phyloP scores from a whole-genome alignment of 1,140 invertebrate species.

The Anastatus disparis region DNA sequence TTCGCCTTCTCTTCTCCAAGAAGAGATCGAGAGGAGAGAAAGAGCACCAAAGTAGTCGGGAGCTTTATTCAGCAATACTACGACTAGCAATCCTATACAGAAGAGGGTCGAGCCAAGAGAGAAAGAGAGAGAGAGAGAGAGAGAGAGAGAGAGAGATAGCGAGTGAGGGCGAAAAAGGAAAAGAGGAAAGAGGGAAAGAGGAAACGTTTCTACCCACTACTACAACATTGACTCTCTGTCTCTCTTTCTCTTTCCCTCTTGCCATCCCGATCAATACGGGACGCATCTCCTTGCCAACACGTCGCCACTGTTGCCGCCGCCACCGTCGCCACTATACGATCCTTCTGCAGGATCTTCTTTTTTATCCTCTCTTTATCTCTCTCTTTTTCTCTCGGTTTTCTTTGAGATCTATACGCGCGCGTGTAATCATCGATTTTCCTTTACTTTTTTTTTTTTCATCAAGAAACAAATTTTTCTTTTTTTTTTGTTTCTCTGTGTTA shows the following conservation, averaged over 20 bases:
- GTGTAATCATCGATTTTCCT: neutral
- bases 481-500: too few species aligned
- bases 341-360: conserved; percentile 5
- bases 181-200: conserved; percentile 4
- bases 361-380: neutral
- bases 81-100: neutral
- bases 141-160: conserved; percentile 28
- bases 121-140: conserved; percentile 31
- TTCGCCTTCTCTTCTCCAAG: neutral
- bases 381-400: neutral
- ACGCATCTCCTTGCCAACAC: conserved; percentile 43
- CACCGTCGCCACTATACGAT: neutral
- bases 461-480: too few species aligned
- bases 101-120: neutral
- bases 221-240: too few species aligned
- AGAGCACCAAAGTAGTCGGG: neutral
- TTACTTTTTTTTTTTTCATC: neutral
- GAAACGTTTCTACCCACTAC: neutral
- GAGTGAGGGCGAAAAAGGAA: conserved; percentile 9
- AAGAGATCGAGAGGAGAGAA: neutral
- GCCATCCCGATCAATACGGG: conserved; percentile 40
- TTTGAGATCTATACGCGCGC: neutral
- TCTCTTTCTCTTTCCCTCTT: too few species aligned
- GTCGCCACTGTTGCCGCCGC: conserved; percentile 1
- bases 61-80: neutral